A percentile compares a stretch with the other conserved stretches of the same genome.
Conservation (phyloP, 2,888 invertebrate genomes). For the Hemicrepidius hirtus region DNA sequence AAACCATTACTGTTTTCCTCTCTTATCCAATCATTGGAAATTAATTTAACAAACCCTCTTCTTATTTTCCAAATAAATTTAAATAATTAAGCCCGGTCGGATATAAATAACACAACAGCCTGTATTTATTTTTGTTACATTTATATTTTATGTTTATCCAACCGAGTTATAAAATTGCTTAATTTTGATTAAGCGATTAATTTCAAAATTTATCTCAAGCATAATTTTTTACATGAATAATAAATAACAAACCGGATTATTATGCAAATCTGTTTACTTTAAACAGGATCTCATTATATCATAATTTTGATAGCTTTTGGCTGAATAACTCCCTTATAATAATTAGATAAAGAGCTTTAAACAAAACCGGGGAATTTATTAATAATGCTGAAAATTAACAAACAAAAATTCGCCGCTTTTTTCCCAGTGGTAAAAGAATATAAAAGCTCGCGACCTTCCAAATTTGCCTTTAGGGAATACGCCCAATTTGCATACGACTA, state of each 20-base stretch:
- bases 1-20: too few relatives aligned
- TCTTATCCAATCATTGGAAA: too few relatives aligned
- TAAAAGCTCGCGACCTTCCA: conserved; percentile 21
- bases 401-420: not conserved
- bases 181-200: too few relatives aligned
- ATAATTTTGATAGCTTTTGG: not conserved
- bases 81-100: too few relatives aligned
- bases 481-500: conserved; percentile 22
- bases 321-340: not conserved
- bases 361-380: not conserved
- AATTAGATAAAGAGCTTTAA: too few relatives aligned
- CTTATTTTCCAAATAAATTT: too few relatives aligned
- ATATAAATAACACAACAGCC: too few relatives aligned
- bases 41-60: too few relatives aligned
- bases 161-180: too few relatives aligned
- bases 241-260: not conserved
- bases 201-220: too few relatives aligned
- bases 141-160: too few relatives aligned
- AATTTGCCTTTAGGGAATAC: conserved; percentile 11
- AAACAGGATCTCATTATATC: not conserved
- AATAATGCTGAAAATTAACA: not conserved
- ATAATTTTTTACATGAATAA: not conserved
- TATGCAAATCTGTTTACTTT: not conserved
- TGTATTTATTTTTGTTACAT: too few relatives aligned
- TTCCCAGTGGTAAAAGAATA: conserved; percentile 8